Evolutionary conservation across 2,113 vertebrate species (phyloP).

Genomic region (Coptodon bakossiorum): DNA sequence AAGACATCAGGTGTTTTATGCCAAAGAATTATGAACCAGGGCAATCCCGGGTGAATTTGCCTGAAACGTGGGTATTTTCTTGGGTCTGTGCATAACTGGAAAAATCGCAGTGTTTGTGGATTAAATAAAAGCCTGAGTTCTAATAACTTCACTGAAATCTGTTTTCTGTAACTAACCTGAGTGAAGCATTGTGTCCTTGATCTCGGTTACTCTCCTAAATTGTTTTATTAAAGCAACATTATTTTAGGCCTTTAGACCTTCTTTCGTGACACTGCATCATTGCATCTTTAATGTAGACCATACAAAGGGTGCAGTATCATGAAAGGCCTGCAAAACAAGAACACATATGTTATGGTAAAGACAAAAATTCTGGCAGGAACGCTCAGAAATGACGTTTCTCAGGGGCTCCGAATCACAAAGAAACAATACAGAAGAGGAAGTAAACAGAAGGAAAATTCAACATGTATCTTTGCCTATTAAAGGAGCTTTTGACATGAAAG

Average conservation of each 20-base stretch:
- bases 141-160: neutral
- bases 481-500: conserved; percentile 28
- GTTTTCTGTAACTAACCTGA: neutral
- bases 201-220: neutral
- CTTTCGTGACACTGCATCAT: neutral
- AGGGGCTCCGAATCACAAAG: neutral
- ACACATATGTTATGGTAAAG: neutral
- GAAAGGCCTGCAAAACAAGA: neutral
- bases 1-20: conserved; percentile 23
- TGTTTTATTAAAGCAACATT: neutral
- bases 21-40: neutral
- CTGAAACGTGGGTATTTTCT: neutral
- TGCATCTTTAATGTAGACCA: neutral
- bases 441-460: neutral
- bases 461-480: conserved; percentile 18
- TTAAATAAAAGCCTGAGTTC: neutral
- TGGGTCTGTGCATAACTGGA: neutral
- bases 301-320: neutral
- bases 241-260: neutral
- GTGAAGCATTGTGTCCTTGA: neutral
- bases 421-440: neutral
- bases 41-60: neutral
- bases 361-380: neutral
- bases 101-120: neutral
- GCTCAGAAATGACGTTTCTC: neutral